Percentiles rank a stretch among this genome's conserved stretches.
phyloP scores from a whole-genome alignment of 2,113 vertebrate genomes.

The Anarhynchus alexandrinus region DNA sequence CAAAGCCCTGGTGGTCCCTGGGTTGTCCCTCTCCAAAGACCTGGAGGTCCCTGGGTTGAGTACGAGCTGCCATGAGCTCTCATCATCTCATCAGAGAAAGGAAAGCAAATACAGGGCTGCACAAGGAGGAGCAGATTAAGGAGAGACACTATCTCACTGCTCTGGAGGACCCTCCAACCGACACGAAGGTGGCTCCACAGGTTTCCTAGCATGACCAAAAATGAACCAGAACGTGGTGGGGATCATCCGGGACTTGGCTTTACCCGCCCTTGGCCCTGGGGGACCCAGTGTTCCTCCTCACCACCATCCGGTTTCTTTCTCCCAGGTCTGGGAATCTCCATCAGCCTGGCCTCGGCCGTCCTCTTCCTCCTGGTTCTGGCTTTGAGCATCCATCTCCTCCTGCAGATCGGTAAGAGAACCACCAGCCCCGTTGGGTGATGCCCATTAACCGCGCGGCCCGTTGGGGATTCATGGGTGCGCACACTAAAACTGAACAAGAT shows the following conservation, averaged over 20 bases:
- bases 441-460: rapidly evolving
- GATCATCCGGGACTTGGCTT: not conserved
- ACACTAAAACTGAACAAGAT: not conserved
- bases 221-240: not conserved
- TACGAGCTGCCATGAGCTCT: not conserved
- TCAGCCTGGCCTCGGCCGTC: not conserved
- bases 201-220: not conserved
- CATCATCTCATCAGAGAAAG: not conserved
- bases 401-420: not conserved
- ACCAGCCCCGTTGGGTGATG: rapidly evolving
- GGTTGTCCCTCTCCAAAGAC: too few relatives aligned
- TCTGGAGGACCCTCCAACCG: not conserved
- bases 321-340: not conserved
- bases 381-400: not conserved
- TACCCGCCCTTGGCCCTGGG: too few relatives aligned
- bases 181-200: not conserved
- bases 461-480: not conserved
- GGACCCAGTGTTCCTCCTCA: not conserved
- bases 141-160: not conserved
- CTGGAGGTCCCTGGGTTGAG: not conserved
- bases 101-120: not conserved
- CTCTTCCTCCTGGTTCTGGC: not conserved
- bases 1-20: too few relatives aligned
- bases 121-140: not conserved
- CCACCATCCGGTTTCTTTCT: not conserved